Percentiles rank a stretch among this genome's conserved stretches.
These are phyloP conservation scores for Tolmerus cingulatus DNA, from an alignment of 2,888 invertebrate genomes.

Conservation along the genomic window DNA sequence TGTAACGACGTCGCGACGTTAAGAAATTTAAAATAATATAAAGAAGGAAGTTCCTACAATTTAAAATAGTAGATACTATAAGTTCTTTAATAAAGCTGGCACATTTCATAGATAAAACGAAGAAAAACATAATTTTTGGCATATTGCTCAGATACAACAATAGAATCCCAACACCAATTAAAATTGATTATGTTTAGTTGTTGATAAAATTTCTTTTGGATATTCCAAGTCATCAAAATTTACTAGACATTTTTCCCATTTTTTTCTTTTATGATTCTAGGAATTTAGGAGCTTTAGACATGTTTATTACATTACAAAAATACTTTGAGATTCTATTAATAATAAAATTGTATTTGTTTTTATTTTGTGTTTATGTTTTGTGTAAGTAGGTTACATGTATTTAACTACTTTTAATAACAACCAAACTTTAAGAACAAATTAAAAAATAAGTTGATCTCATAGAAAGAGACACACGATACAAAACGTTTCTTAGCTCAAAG, in stretches of 20 bases:
- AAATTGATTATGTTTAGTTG: neutral
- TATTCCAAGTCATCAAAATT: neutral
- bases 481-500: neutral
- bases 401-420: neutral
- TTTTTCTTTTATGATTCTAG: neutral
- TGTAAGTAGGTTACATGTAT: neutral
- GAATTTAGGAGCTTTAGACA: neutral
- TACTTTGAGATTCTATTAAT: neutral
- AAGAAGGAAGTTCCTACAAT: neutral
- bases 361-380: neutral
- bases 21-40: neutral
- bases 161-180: neutral
- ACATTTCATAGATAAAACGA: neutral
- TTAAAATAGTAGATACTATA: neutral
- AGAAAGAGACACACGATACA: neutral
- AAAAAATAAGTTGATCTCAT: too few species aligned
- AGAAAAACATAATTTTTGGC: neutral
- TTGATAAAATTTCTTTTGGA: neutral
- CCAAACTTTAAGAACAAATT: too few species aligned
- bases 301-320: neutral
- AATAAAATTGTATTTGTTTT: neutral
- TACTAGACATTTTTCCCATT: neutral
- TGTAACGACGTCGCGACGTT: too few species aligned
- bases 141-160: neutral
- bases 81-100: neutral